Base-by-base conservation (phyloP, 1,140 invertebrate genomes). In the Drosophila athabasca region DNA sequence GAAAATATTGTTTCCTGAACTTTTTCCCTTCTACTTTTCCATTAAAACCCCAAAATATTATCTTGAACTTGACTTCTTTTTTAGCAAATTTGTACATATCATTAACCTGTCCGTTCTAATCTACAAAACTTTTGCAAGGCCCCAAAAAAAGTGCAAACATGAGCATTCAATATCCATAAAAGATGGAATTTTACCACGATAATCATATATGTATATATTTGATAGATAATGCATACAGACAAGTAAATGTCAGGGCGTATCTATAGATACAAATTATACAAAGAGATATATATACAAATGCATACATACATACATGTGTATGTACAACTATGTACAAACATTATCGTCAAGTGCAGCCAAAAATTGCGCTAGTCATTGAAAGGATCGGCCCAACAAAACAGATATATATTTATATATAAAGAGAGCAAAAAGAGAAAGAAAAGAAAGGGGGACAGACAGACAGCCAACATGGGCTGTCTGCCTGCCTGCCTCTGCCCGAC, bases 211-310 rank as follows among this genome's bases (percentile, higher is more conserved):
- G 11, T 13, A 13, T 50, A 69, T 50, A 70, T 26, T 50, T 39
- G 11, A 49, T 22, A 69, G 67, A 70, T 70, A 69, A 58, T 69
- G 45, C 60, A 67, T 31, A 29, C 22, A 15, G 22, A 6, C 49
- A 62, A 44, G 22, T 50, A 29, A 48, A 57, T 15, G 62, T 54
- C 65, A 66, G 13, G 24, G 31, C 51, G 45, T 69, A 69, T 68
- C 66, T 69, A 68, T 57, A 69, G 44, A 69, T 50, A 69, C 35
- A 69, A 54, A 31, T 48, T 11, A 69, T 49, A 68, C 62, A 39
- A 15, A 22, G 4, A 59, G 15, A 29, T 26, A 26, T 26, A 5
- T 26, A 26, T 4, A 19, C 17, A 19, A 1, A 19, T 19, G 17
- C 1, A 19, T 19, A 0, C 17, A 19, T 1, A 19, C n/a, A n/a